Evolutionary conservation across 2,797 vertebrate species (phyloP).

Genomic region (Cyprinella venusta): DNA sequence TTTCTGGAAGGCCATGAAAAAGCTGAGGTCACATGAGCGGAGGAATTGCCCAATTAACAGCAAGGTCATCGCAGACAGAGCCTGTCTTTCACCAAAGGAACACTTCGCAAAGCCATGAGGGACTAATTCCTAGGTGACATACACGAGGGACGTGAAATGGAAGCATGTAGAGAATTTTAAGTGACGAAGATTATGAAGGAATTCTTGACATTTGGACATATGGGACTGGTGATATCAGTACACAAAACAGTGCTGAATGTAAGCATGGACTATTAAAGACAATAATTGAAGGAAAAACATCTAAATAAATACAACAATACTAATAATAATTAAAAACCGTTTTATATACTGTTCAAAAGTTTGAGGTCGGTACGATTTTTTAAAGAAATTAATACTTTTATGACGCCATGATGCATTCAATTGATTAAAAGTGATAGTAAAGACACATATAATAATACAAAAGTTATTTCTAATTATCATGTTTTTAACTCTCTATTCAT

Average conservation of each 20-base stretch:
- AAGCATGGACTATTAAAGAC: neutral
- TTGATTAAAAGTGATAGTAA: neutral
- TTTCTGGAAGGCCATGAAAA: conserved; percentile 47
- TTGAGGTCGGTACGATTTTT: neutral
- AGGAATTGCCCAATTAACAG: conserved; percentile 53
- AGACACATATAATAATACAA: neutral
- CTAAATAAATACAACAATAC: neutral
- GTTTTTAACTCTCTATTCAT: neutral
- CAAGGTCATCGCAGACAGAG: conserved; percentile 45
- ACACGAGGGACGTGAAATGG: conserved; percentile 29
- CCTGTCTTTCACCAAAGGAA: conserved; percentile 44
- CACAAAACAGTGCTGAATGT: too few relatives aligned
- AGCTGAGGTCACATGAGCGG: conserved; percentile 44
- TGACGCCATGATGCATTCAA: neutral
- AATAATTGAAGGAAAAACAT: neutral
- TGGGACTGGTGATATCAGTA: neutral
- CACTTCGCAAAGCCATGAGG: neutral
- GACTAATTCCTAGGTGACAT: conserved; percentile 30
- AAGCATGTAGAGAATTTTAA: conserved; percentile 13
- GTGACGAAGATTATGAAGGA: conserved; percentile 12
- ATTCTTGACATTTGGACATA: conserved; percentile 19
- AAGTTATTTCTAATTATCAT: neutral
- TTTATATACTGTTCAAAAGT: neutral
- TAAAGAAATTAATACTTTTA: too few relatives aligned
- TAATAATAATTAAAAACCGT: neutral